Conservation (phyloP, 2,797 vertebrate species). For the Dermochelys coriacea region DNA sequence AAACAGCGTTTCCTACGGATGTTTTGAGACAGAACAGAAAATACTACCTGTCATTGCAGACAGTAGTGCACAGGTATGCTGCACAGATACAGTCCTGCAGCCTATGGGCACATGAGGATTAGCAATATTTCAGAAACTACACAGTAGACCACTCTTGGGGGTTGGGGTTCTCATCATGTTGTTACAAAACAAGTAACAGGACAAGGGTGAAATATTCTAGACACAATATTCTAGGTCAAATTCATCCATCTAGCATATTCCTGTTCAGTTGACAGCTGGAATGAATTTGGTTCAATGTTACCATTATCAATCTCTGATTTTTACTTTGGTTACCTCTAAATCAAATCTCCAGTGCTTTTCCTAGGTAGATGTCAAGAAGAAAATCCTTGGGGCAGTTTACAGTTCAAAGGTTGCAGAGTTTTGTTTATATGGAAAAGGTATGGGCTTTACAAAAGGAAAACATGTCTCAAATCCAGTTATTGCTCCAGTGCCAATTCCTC, state of each 20-base stretch:
- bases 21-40: neutral
- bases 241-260: neutral
- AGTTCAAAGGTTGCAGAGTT: neutral
- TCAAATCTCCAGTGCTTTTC: neutral
- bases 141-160: neutral
- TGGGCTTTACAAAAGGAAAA: slow-evolving; percentile 10
- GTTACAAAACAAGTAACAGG: neutral
- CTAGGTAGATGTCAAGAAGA: neutral
- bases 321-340: neutral
- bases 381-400: neutral
- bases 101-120: neutral
- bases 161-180: neutral
- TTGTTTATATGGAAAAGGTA: neutral
- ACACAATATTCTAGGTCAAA: neutral
- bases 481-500: slow-evolving; percentile 25
- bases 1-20: neutral
- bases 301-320: neutral
- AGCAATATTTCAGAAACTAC: neutral
- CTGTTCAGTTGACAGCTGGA: neutral
- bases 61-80: neutral
- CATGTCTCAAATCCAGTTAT: neutral
- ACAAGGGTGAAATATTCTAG: neutral
- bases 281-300: neutral
- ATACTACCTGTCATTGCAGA: neutral
- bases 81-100: neutral